Evolutionary conservation across 2,888 invertebrate species (phyloP), one percentile per base, ranked within the genome.

Genomic region (Apotomis betuletana): DNA sequence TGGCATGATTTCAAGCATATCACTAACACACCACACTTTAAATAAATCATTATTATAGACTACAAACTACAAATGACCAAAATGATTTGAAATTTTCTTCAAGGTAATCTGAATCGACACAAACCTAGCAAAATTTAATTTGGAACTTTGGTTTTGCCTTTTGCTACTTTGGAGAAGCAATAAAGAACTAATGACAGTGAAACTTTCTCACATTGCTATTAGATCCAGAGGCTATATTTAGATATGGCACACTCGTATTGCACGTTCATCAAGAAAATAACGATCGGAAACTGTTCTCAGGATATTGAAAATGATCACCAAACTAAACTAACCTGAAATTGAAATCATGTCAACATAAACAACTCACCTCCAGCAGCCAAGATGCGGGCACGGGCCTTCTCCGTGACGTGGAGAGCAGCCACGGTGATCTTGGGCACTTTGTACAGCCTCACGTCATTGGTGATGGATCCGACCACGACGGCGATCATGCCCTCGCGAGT

Each of bases 391-490:
- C 99, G 96, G 64, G 99, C 99, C 81, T 97, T 96, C 85, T 98
- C 97, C 68, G 99, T 98, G 12, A 99, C 96, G 84, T 97, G 96
- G 72, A 99, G 95, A 75, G 99, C 99, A 89, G 98, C 98, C 5
- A 99, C 97, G 69, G 96, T 96, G 86, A 99, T 85, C 89, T 99
- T 99, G 64, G 99, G 99, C 75, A 99, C 94, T 70, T 96, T 95
- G 92, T 96, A 97, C 75, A 99, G 95, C 85, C 99, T 96, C 74
- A 96, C 94, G 90, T 99, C 99, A 87, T 99, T 98, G 74, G 99
- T 99, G 75, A 99, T 95, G 54, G 97, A 96, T 52, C 99, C 99
- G 71, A 99, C 99, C 78, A 99, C 95, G 63, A 99, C 99, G 58
- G 98, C 97, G 77, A 96, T 97, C 82, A 97, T 96, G 69, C 96